phyloP scores from a whole-genome alignment of 1,140 invertebrate genomes.

The Dysdera silvatica region DNA sequence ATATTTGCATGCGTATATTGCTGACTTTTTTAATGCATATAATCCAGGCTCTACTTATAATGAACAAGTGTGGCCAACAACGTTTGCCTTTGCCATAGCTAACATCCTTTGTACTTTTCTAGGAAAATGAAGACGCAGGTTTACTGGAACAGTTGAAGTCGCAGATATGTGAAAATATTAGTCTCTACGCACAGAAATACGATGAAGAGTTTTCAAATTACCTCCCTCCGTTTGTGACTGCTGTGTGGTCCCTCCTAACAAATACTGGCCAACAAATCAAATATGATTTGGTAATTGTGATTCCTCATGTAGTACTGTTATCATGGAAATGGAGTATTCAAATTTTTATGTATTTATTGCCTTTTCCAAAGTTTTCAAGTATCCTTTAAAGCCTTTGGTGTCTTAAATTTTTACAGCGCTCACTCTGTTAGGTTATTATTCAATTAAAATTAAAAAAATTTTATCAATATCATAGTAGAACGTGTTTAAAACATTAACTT shows the following conservation, averaged over 20 bases:
- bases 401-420: too few relatives aligned
- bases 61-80: too few relatives aligned
- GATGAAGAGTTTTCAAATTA: conserved; percentile 91
- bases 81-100: background rate
- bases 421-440: too few relatives aligned
- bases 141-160: conserved; percentile 83
- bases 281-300: conserved; percentile 71
- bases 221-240: conserved; percentile 80
- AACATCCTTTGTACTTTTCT: conserved; percentile 35
- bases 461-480: too few relatives aligned
- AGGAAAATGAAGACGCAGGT: conserved; percentile 81
- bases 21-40: background rate
- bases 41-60: background rate
- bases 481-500: too few relatives aligned
- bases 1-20: too few relatives aligned
- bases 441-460: too few relatives aligned
- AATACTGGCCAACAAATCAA: conserved; percentile 75
- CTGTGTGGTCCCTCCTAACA: conserved; percentile 82
- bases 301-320: conserved; percentile 1
- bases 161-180: conserved; percentile 91
- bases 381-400: too few relatives aligned
- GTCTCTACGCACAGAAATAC: conserved; percentile 93
- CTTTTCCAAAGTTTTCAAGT: too few relatives aligned
- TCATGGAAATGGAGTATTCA: too few relatives aligned
- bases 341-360: too few relatives aligned